Conservation (phyloP, 2,113 vertebrate species). For the Sus scrofa region DNA sequence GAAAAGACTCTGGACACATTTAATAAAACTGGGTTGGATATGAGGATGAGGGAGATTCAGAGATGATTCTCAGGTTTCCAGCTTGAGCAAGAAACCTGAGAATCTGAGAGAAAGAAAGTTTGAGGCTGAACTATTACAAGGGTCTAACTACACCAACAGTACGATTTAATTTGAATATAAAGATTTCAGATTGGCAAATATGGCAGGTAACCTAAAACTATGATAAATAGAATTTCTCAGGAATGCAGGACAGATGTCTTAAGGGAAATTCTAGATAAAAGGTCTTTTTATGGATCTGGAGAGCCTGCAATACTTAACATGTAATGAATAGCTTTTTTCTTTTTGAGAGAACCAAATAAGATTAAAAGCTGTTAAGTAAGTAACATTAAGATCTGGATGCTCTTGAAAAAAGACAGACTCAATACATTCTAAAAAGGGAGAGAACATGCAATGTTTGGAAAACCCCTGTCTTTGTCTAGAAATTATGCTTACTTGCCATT, state of each 20-base stretch:
- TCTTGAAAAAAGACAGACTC: constrained; percentile 2
- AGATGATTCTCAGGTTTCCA: not conserved
- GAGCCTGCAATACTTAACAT: not conserved
- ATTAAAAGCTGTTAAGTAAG: constrained; percentile 23
- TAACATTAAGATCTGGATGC: constrained; percentile 20
- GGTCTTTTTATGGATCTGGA: not conserved
- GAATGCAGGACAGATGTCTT: not conserved
- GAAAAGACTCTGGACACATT: not conserved
- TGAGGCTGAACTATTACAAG: not conserved
- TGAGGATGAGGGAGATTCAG: not conserved
- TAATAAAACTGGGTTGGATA: not conserved
- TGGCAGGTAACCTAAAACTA: not conserved
- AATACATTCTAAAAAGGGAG: constrained; percentile 12
- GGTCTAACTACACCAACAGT: not conserved
- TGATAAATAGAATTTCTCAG: not conserved
- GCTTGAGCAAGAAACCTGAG: not conserved
- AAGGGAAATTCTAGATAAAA: constrained; percentile 23
- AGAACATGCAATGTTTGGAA: not conserved
- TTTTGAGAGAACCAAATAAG: constrained; percentile 7
- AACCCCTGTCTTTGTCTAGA: not conserved
- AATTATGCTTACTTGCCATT: constrained; percentile 15
- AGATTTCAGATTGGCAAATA: not conserved
- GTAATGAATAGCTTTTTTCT: not conserved
- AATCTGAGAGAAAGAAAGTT: not conserved
- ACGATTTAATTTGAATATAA: not conserved